phyloP scores from a whole-genome alignment of 1,140 invertebrate genomes.

The Plectrocnemia conspersa region DNA sequence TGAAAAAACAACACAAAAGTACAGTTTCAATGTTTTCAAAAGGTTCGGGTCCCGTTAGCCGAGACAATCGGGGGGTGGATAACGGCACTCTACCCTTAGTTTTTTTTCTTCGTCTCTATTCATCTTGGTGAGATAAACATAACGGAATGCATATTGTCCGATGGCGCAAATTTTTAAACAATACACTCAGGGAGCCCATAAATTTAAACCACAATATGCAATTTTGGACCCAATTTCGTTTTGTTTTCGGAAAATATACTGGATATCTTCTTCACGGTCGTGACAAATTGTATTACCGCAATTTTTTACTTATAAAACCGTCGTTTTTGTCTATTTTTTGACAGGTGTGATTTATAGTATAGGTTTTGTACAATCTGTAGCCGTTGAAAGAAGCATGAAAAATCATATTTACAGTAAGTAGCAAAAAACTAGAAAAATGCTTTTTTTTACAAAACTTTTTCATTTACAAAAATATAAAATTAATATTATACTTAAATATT shows the following conservation, averaged over 20 bases:
- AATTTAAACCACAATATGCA: slow-evolving; percentile 18
- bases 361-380: no score
- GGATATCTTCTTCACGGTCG: no score
- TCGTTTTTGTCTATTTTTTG: no score
- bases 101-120: slow-evolving; percentile 3
- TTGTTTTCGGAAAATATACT: background rate
- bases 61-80: background rate
- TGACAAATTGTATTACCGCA: no score
- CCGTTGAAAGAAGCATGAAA: no score
- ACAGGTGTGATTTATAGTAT: no score
- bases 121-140: background rate
- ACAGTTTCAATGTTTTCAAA: slow-evolving; percentile 10
- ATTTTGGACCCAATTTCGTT: slow-evolving; percentile 1
- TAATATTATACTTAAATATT: no score
- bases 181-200: slow-evolving; percentile 15
- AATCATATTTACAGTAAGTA: no score
- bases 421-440: no score
- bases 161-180: background rate
- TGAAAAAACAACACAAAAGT: slow-evolving; percentile 10
- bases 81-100: slow-evolving; percentile 12
- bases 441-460: no score
- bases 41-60: background rate
- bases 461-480: no score
- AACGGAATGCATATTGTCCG: background rate
- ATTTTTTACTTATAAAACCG: no score